Evolutionary conservation across 2,888 invertebrate species (phyloP), one percentile per base, ranked within the genome.

Genomic region (Drosophila birchii): DNA sequence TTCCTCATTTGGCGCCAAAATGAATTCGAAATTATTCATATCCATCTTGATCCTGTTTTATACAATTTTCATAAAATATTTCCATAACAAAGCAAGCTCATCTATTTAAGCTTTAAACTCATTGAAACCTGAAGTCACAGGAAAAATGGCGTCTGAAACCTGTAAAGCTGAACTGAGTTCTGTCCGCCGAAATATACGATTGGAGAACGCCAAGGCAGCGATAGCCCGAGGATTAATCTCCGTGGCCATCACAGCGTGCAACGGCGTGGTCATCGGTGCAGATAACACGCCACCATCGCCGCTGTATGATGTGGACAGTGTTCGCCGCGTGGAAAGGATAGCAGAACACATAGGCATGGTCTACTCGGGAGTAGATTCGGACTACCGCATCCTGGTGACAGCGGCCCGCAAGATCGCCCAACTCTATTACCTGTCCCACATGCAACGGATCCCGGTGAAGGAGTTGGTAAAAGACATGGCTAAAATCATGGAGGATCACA

Each of bases 401-500:
- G 95, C 96, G 90, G 99, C 99, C 0, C 94, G 99, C 3, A 99
- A 99, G 94, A 96, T 98, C 94, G 98, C 99, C 0, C 98, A 98
- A 93, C 96, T 98, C 92, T 99, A 99, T 92, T 96, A 94, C 86
- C 93, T 98, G 72, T 95, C 96, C 81, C 99, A 99, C 92, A 96
- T 96, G 72, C 98, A 99, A 92, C 96, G 97, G 0, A 99, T 99
- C 86, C 99, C 99, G 0, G 98, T 99, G 0, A 96, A 97, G 0
- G 99, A 99, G 92, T 94, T 99, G 20, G 99, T 99, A 51, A 98
- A 99, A 92, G 94, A 97, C 77, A 96, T 99, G 1, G 99, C 99
- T 26, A 96, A 97, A 60, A 96, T 99, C 32, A 99, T 99, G 99
- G 99, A 99, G 93, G 99, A 99, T 92, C 99, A 98, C 91, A 99